Evolutionary conservation across 1,140 invertebrate species (phyloP).

Genomic region (Calephelis nemesis): DNA sequence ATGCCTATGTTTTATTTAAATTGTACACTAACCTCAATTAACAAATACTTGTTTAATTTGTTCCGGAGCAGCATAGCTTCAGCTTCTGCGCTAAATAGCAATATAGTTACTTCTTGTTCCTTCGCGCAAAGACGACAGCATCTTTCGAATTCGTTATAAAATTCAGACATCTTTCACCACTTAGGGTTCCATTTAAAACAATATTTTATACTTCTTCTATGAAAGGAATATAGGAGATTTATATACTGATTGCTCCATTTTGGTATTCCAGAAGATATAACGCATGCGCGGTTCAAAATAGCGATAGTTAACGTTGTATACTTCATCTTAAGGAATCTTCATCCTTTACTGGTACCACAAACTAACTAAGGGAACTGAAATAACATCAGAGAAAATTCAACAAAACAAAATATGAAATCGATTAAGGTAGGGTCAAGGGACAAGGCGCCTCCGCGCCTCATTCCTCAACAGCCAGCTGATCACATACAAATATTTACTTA

Average conservation of each 20-base stretch:
- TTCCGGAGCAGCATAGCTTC: conserved; percentile 69
- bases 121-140: conserved; percentile 71
- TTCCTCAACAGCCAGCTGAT: no score
- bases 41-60: conserved; percentile 70
- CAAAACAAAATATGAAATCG: no score
- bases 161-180: conserved; percentile 25
- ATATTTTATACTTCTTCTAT: conserved; percentile 7
- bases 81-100: conserved; percentile 72
- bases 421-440: no score
- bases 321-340: conserved; percentile 24
- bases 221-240: conserved; percentile 11
- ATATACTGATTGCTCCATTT: conserved; percentile 53
- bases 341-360: conserved; percentile 8
- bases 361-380: no score
- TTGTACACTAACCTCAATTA: conserved; percentile 63
- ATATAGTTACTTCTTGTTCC: conserved; percentile 71
- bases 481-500: no score
- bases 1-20: not conserved
- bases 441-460: no score
- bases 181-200: not conserved
- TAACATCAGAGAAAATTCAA: not conserved
- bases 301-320: conserved; percentile 51
- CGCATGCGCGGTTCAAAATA: conserved; percentile 64
- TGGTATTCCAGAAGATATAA: conserved; percentile 37
- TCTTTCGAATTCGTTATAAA: conserved; percentile 47